Base-by-base conservation (phyloP, 2,113 vertebrate species). In the Oceanodroma tethys region DNA sequence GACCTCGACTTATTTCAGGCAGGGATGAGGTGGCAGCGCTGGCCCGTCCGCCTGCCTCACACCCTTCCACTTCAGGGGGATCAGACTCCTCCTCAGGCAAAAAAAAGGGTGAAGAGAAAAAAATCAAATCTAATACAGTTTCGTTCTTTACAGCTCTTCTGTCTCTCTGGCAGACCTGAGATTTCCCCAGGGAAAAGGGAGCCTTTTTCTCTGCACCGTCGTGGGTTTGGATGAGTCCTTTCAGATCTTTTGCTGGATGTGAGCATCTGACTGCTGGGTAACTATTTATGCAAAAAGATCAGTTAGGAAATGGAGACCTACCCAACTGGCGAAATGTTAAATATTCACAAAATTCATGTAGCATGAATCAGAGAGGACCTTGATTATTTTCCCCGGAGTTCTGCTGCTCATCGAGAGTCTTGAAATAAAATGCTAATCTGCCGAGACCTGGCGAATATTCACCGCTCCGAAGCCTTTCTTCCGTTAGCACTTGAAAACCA, bases 371-470 rank as follows among this genome's bases (percentile, higher is more conserved):
- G 80, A 65, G 43, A 84, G 65, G 52, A 92, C 48, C 60, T 75
- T 91, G 76, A 75, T 79, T 83, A 30, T 94, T 93, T 93, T 23
- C 60, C 55, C 76, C 25, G 0, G 43, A 71, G 85, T 50, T 83
- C 71, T 74, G 7, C 84, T 0, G 0, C 52, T 89, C 62, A 74
- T 23, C 0, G 5, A 47, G 34, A 95, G 22, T 50, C 83, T 48
- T 63, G 88, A 91, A 95, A 96, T 75, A 75, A 89, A 89, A 95
- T 87, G 83, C 22, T 94, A 62, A 91, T 96, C 91, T 86, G 19
- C 83, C 12, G 16, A 48, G 70, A 81, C 48, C 80, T 75, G 91
- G 88, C 0, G 0, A 87, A 85, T 89, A 81, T 86, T 88, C 80
- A 18, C 47, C 1, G 2, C 60, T 95, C 40, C 68, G 17, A 56